These are phyloP conservation scores for Netelia fuscicornis DNA, from an alignment of 2,888 invertebrate species.

Conservation along the genomic window DNA sequence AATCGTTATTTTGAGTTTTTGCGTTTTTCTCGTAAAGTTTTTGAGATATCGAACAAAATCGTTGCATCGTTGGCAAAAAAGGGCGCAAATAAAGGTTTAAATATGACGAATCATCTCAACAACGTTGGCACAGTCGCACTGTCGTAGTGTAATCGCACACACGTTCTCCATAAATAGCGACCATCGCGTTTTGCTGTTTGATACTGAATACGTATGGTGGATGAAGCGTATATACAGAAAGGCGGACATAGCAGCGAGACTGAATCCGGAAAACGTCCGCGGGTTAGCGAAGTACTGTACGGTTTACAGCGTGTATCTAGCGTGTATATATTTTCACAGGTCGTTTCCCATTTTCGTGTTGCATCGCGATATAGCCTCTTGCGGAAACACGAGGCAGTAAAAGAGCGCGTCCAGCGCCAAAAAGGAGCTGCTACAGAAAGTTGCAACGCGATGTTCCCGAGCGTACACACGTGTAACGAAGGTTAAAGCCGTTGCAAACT, in stretches of 20 bases:
- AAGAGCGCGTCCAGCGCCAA: constrained; percentile 30
- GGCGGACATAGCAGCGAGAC: neutral
- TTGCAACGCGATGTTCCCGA: neutral
- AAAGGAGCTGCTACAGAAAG: constrained; percentile 34
- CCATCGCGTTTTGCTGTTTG: constrained; percentile 7
- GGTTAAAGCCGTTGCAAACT: constrained; percentile 33
- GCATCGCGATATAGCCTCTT: neutral
- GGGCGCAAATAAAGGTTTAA: constrained; percentile 67
- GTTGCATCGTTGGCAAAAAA: neutral
- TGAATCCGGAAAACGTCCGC: constrained; percentile 15
- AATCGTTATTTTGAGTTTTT: too few species aligned
- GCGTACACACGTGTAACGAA: constrained; percentile 10
- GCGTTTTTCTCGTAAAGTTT: too few species aligned
- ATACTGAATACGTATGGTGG: neutral
- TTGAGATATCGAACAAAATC: too few species aligned
- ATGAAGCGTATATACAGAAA: neutral
- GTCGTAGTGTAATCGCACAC: neutral
- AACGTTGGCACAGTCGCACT: constrained; percentile 63
- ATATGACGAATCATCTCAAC: constrained; percentile 75
- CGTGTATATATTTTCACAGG: constrained; percentile 10
- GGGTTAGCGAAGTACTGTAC: constrained; percentile 43
- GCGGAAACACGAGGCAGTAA: constrained; percentile 35
- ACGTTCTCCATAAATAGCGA: constrained; percentile 56
- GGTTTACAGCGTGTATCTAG: constrained; percentile 31
- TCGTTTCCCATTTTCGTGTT: constrained; percentile 32